Percentiles rank a stretch among this genome's conserved stretches.
Conservation (phyloP, 2,797 vertebrate genomes). For the Nyctalus aviator region DNA sequence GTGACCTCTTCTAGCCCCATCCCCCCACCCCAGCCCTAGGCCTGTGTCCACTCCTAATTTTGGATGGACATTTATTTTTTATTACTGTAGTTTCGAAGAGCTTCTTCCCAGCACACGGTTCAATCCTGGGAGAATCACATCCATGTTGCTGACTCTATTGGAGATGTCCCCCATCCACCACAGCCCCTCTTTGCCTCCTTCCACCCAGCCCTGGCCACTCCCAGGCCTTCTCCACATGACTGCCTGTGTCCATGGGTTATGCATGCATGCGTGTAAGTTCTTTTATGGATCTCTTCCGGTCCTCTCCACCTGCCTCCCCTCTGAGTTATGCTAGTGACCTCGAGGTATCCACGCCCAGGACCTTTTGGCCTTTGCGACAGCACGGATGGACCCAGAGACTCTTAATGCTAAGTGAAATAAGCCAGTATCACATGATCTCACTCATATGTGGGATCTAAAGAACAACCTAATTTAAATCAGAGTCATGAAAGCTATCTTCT, state of each 20-base stretch:
- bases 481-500: slow-evolving; percentile 71
- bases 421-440: neutral
- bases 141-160: neutral
- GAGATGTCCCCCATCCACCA: too few relatives aligned
- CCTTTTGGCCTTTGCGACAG: neutral
- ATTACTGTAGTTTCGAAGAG: neutral
- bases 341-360: neutral
- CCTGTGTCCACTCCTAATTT: neutral
- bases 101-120: neutral
- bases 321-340: neutral
- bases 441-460: neutral
- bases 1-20: too few relatives aligned
- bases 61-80: neutral
- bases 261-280: neutral
- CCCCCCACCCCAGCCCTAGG: too few relatives aligned
- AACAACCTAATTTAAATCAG: slow-evolving; percentile 66
- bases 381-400: neutral
- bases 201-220: neutral
- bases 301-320: neutral
- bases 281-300: neutral
- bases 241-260: neutral
- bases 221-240: too few relatives aligned
- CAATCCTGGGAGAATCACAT: neutral
- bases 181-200: too few relatives aligned
- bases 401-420: neutral